Base-by-base conservation (phyloP, 2,888 invertebrate genomes). In the Xestia sexstrigata region DNA sequence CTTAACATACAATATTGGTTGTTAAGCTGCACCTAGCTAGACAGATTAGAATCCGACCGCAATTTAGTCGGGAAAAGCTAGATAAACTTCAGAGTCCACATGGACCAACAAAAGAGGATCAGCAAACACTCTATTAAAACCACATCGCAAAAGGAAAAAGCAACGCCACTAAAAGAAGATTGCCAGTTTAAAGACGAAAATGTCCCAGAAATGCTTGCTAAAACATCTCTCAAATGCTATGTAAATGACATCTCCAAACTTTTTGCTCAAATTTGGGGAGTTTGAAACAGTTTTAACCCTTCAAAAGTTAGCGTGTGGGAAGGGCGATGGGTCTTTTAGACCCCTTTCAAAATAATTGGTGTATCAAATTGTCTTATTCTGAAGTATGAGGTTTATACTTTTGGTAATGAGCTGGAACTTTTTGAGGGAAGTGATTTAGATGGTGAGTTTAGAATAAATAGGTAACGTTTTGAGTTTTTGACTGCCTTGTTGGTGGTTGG, bases 201-300 rank as follows among this genome's bases (percentile, higher is more conserved):
- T 55, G 58, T 30, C 15, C 42, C 39, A 49, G 60, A 80, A 81
- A 77, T 78, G 55, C 73, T 68, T n/a, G 65, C 42, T 66, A 65
- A 74, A 83, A 79, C 49, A 66, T 77, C 62, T 76, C 68, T 70
- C 73, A 47, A 79, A 85, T 81, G 68, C 68, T 81, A 80, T 82
- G 82, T 78, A 79, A 86, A 88, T 80, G 86, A 80, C 83, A 74
- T 74, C 75, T 74, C 20, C 13, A 45, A 86, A 86, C 68, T 87
- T 88, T 88, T 87, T 86, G 76, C 71, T 49, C 55, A 66, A 79
- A 81, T 62, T 79, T 80, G 39, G 47, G n/a, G 78, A 82, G 76
- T 88, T 83, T 30, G 67, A 67, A 87, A 79, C 81, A 76, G 79
- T 86, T 87, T 84, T 75, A 87, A 81, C 87, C 88, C 79, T 86